Base-by-base conservation (phyloP, 2,113 vertebrate genomes). In the Vombatus ursinus region DNA sequence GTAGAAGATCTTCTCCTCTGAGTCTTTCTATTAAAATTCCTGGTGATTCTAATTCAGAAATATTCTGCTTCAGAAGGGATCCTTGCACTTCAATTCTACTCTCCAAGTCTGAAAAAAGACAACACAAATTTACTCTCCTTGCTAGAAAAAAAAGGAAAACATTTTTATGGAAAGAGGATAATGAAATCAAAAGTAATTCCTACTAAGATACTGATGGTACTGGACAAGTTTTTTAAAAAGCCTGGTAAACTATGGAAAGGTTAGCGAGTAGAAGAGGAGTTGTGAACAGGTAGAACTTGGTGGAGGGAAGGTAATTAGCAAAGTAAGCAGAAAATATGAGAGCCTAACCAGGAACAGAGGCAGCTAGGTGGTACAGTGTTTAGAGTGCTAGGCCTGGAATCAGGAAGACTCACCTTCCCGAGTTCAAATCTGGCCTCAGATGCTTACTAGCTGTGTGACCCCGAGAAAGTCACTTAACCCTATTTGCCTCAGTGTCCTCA, bases 41-140 rank as follows among this genome's bases (percentile, higher is more conserved):
- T 90, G 22, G 50, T 52, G 44, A 28, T 50, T 44, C 92, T 68
- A 52, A 3, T 90, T 96, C 24, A 94, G 91, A 96, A 90, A 90
- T 50, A 52, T 96, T 24, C 91, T 90, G 53, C 23, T 50, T 92
- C 92, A 48, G 50, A 90, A 16, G 52, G n/a, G 77, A 94, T 44
- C 77, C 24, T 50, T 94, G 53, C 52, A 6, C 68, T 48, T 92
- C 6, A 25, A 48, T 4, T 77, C 44, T 90, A 44, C n/a, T 11
- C 16, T 94, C 90, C 50, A 52, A 31, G 53, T 92, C 84, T 96
- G 89, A 92, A 77, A 90, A 92, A 9, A 96, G 16, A 94, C 52
- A 96, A 77, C 22, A 77, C 25, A 95, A 25, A 53, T 90, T 68
- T 50, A 52, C 44, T 94, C 57, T 91, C 26, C 49, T 31, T 90